Evolutionary conservation across 2,797 vertebrate species (phyloP).

Genomic region (Cyclura pinguis): DNA sequence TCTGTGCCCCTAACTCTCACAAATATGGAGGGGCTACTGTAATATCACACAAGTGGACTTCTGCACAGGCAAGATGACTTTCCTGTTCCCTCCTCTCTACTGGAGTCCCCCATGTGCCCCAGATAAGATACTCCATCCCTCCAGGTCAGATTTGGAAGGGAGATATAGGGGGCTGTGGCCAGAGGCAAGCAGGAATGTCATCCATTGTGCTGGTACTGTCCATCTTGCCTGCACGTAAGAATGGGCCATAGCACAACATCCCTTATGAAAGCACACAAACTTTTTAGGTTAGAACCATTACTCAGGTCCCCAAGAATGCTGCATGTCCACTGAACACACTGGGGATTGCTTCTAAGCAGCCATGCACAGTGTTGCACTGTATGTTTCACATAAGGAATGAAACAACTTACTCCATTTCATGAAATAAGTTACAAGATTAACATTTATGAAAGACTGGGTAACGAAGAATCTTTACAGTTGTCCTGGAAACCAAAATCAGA

Average conservation of each 20-base stretch:
- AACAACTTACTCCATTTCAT: not conserved
- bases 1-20: too few relatives aligned
- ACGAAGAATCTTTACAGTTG: not conserved
- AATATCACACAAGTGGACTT: not conserved
- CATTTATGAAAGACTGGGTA: not conserved
- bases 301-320: too few relatives aligned
- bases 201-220: too few relatives aligned
- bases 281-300: not conserved
- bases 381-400: not conserved
- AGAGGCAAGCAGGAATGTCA: not conserved
- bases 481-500: not conserved
- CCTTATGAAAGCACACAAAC: not conserved
- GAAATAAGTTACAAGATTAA: not conserved
- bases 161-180: not conserved
- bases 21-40: too few relatives aligned
- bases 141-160: too few relatives aligned
- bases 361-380: not conserved
- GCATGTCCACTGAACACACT: not conserved
- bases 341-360: not conserved
- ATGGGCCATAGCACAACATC: too few relatives aligned
- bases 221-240: not conserved
- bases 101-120: not conserved
- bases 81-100: not conserved
- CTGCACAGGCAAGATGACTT: not conserved
- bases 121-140: too few relatives aligned